phyloP scores from a whole-genome alignment of 1,140 invertebrate species.

The Pinna nobilis region DNA sequence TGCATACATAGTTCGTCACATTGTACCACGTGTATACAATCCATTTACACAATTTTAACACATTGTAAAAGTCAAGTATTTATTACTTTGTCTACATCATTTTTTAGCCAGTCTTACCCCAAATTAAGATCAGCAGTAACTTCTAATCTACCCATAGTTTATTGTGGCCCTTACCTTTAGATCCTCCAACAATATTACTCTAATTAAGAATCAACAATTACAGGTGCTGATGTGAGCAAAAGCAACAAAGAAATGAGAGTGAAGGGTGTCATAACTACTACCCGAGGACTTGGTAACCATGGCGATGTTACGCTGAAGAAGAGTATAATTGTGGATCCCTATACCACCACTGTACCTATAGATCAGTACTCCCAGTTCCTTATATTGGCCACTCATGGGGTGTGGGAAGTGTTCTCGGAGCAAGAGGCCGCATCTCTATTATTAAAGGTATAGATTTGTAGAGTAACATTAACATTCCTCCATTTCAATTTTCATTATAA shows the following conservation, averaged over 20 bases:
- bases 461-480: no score
- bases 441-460: slow-evolving; percentile 67
- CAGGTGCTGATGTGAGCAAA: slow-evolving; percentile 68
- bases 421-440: slow-evolving; percentile 68
- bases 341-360: slow-evolving; percentile 59
- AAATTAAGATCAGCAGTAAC: no score
- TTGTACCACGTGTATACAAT: no score
- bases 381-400: slow-evolving; percentile 68
- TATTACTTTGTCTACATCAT: no score
- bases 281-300: slow-evolving; percentile 73
- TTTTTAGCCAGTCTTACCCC: no score
- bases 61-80: no score
- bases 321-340: slow-evolving; percentile 65
- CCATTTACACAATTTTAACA: no score
- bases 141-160: no score
- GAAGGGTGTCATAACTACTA: slow-evolving; percentile 70
- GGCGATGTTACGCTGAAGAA: slow-evolving; percentile 69
- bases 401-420: slow-evolving; percentile 71
- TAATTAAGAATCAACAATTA: not conserved
- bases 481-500: no score
- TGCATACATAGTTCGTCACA: no score
- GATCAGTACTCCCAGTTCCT: slow-evolving; percentile 72
- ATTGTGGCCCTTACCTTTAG: no score
- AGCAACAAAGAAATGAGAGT: slow-evolving; percentile 65
- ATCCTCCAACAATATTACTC: no score